Evolutionary conservation across 2,888 invertebrate species (phyloP), one percentile per base, ranked within the genome.

Genomic region (Suillia variegata): DNA sequence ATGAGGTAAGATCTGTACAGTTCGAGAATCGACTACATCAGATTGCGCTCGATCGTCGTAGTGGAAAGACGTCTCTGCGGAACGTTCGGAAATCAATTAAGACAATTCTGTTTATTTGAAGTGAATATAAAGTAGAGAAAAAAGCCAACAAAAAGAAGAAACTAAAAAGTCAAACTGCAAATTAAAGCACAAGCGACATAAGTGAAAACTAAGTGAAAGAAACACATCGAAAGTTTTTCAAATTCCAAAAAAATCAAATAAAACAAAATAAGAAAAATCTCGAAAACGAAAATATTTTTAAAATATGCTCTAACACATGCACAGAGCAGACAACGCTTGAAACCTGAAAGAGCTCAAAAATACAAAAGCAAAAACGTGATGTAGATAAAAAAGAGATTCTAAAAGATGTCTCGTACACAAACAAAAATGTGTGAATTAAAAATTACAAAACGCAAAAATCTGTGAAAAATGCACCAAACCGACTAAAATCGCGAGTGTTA

Each of bases 11-110:
- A 54, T 58, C 51, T 38, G 21, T 42, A 21, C 24, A 21, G 21
- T 48, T 12, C n/a, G 34, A 45, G 33, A 50, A 31, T 33, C 48
- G 58, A 59, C 47, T 67, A 70, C 64, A 65, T 75, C 75, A 77
- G 76, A 77, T 73, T 76, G 74, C 68, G 68, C 73, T 72, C 70
- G 77, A 77, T 75, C 77, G 63, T 74, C 72, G 67, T 68, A 68
- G 73, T 69, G 70, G 66, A 67, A 70, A 65, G 71, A 77, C 73
- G 75, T 74, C 66, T 67, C 62, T 62, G 64, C 66, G 67, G 65
- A 49, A 50, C 51, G 53, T 62, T 63, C 63, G 59, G 66, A 63
- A 61, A 65, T 65, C 71, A 71, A 56, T 61, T 54, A 21, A 62
- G 33, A 49, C 21, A 22, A 24, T 1, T 49, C 8, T n/a, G 15